Conservation (phyloP, 2,113 vertebrate species). For the Thryonomys swinderianus region DNA sequence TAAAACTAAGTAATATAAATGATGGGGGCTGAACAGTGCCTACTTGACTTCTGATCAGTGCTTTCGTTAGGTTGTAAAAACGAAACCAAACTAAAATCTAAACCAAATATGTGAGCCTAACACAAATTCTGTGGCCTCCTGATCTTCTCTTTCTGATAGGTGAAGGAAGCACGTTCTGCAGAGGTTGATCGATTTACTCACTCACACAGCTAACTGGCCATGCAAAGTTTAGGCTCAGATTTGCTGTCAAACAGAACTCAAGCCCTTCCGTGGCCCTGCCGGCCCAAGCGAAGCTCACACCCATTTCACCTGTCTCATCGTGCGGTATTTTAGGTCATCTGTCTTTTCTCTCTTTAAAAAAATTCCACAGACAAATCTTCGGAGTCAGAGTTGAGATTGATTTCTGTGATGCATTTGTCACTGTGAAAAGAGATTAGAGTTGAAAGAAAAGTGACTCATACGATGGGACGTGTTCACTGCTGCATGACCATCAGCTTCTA, state of each 20-base stretch:
- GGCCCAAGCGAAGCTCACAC: background rate
- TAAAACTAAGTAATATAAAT: background rate
- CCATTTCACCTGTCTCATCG: conserved; percentile 35
- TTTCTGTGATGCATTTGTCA: conserved; percentile 83
- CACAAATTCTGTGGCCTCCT: background rate
- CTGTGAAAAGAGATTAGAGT: conserved; percentile 81
- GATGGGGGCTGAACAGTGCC: background rate
- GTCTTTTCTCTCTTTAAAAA: conserved; percentile 52
- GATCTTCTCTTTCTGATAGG: background rate
- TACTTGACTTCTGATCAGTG: conserved; percentile 23
- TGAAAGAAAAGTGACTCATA: conserved; percentile 78
- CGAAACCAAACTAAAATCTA: background rate
- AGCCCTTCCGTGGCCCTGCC: background rate
- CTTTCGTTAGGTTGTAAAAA: background rate
- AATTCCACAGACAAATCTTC: conserved; percentile 55
- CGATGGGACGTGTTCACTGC: conserved; percentile 72
- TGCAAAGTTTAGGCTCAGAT: background rate
- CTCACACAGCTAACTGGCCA: background rate
- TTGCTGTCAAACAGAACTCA: background rate
- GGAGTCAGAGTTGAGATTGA: conserved; percentile 77
- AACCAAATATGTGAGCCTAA: background rate
- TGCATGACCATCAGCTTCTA: conserved; percentile 78
- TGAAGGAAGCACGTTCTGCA: background rate
- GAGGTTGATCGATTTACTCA: background rate
- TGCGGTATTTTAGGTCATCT: conserved; percentile 41